phyloP scores from a whole-genome alignment of 2,797 vertebrate species.

The Rhadinocentrus ornatus region DNA sequence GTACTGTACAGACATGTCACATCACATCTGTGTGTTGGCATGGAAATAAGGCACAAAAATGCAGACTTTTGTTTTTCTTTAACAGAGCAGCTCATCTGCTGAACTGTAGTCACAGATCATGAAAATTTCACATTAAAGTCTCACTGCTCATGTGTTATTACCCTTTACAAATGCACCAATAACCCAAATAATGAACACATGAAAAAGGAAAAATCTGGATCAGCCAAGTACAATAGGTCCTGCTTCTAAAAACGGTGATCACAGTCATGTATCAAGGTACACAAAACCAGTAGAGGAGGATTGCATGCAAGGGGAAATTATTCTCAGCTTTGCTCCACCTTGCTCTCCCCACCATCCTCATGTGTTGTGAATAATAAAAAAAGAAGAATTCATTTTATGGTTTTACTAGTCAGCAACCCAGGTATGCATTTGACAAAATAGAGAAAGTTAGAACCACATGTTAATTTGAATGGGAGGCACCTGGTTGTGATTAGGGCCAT shows the following conservation, averaged over 20 bases:
- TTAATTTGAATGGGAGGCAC: conserved; percentile 81
- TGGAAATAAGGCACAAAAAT: conserved; percentile 15
- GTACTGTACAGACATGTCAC: background rate
- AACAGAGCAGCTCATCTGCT: conserved; percentile 13
- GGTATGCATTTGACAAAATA: conserved; percentile 84
- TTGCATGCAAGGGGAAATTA: conserved; percentile 80
- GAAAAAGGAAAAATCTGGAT: conserved; percentile 16
- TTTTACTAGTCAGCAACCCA: conserved; percentile 82
- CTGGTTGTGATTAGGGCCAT: conserved; percentile 82
- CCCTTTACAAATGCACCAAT: conserved; percentile 32
- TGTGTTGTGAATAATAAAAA: conserved; percentile 75
- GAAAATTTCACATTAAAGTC: conserved; percentile 55
- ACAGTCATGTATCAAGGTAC: conserved; percentile 46
- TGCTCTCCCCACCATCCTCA: conserved; percentile 58
- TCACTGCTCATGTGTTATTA: conserved; percentile 32
- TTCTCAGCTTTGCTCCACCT: conserved; percentile 64
- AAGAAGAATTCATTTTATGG: conserved; percentile 74
- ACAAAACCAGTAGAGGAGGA: conserved; percentile 37
- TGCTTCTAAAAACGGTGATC: conserved; percentile 56
- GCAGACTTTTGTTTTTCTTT: conserved; percentile 25
- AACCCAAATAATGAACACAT: conserved; percentile 37
- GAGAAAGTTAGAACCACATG: conserved; percentile 87
- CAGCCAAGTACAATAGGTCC: conserved; percentile 46
- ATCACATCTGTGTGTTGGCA: background rate
- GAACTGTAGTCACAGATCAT: conserved; percentile 41